A percentile compares a stretch with the other conserved stretches of the same genome.
Evolutionary conservation across 2,797 vertebrate species (phyloP).

Genomic region (Cottoperca gobio): DNA sequence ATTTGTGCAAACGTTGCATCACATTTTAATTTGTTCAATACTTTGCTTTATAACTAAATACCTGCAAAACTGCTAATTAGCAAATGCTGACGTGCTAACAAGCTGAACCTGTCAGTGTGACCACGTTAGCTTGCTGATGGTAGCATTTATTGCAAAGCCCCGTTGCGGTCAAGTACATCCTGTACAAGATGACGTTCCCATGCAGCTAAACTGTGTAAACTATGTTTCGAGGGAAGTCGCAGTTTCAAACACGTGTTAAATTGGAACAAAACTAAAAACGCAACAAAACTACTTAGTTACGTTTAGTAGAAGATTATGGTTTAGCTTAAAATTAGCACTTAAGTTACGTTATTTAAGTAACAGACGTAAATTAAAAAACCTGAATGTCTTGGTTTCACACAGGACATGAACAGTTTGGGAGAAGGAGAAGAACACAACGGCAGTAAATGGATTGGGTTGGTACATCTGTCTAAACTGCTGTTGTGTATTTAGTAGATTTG

Average conservation of each 20-base stretch:
- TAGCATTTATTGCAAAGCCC: neutral
- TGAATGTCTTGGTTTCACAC: too few species aligned
- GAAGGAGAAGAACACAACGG: neutral
- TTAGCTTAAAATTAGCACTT: too few species aligned
- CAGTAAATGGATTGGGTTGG: neutral
- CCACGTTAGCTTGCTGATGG: neutral
- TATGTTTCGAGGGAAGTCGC: too few species aligned
- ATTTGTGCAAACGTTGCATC: neutral
- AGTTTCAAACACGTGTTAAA: too few species aligned
- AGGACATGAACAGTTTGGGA: too few species aligned
- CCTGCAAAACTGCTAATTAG: neutral
- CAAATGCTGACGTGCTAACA: neutral
- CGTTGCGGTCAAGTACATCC: neutral
- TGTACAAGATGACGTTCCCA: too few species aligned
- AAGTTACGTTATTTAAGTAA: too few species aligned
- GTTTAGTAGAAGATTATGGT: too few species aligned
- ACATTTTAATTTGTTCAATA: neutral
- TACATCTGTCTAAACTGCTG: neutral
- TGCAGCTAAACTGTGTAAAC: too few species aligned
- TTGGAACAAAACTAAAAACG: too few species aligned
- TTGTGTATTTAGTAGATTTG: constrained; percentile 10
- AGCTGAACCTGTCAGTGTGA: neutral
- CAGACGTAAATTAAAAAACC: too few species aligned
- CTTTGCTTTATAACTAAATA: neutral
- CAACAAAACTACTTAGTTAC: too few species aligned